Base-by-base conservation (phyloP, 2,888 invertebrate species). In the Ypsolopha sequella region DNA sequence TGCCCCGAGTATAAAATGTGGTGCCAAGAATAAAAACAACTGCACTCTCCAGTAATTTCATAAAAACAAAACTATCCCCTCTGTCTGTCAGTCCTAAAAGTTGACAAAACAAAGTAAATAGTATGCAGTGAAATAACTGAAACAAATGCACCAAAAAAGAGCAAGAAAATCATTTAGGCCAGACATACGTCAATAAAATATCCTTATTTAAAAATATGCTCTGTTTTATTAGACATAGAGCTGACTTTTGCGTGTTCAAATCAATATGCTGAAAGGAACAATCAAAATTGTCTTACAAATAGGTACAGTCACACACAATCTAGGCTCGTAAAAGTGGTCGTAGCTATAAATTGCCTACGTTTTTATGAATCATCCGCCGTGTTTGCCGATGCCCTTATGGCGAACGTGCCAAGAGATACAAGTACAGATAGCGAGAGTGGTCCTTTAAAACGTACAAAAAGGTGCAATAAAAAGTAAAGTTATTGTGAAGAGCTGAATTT, bases 321-420 rank as follows among this genome's bases (percentile, higher is more conserved):
- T 49, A 55, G 59, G 54, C 63, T 70, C 73, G 72, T 85, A 84
- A 84, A 84, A 74, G 68, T 69, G 65, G 65, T 63, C 64, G 70
- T 68, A 66, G 73, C 77, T 81, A 76, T 84, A 82, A 81, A 82
- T 71, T 81, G 81, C 80, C 80, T 75, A 71, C 74, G 73, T 74
- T 78, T 84, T 85, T 85, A 85, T 85, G 84, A 84, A 80, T 82
- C 84, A 84, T 82, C 75, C 77, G 62, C 62, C 61, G 62, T 77
- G 79, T 80, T 78, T 77, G 71, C 67, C 57, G 64, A 68, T 67
- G 63, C 72, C 73, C 78, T 78, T 65, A 55, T 54, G 48, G 55
- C 53, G 53, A 58, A 54, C 41, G 38, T 48, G 48, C 41, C 39
- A 48, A 38, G 39, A 33, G 36, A 11, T 36, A 13, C 11, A 55